Conservation (phyloP, 2,888 invertebrate species). For the Galerucella nymphaeae region DNA sequence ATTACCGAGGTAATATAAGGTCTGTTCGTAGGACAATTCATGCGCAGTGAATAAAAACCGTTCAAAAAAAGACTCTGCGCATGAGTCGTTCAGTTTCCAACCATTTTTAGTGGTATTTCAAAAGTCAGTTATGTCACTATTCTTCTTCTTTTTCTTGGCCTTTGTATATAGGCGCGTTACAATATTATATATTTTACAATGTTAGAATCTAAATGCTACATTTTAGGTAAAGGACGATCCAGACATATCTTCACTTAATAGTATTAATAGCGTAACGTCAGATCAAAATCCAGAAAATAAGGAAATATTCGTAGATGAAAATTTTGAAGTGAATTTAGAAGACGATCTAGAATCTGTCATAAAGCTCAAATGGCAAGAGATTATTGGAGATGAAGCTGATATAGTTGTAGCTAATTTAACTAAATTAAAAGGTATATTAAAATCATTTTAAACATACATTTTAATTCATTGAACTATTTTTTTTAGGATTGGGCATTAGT, state of each 20-base stretch:
- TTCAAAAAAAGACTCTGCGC: too few relatives aligned
- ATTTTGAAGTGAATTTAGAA: constrained; percentile 64
- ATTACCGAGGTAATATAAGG: constrained; percentile 69
- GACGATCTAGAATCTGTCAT: constrained; percentile 73
- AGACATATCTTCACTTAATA: constrained; percentile 84
- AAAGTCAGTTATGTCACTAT: too few relatives aligned
- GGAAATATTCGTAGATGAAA: constrained; percentile 64
- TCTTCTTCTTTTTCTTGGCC: too few relatives aligned
- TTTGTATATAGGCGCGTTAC: too few relatives aligned
- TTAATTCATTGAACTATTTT: neutral
- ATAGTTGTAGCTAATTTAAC: constrained; percentile 93
- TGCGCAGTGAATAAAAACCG: too few relatives aligned
- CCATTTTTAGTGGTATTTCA: too few relatives aligned
- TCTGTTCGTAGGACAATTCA: too few relatives aligned
- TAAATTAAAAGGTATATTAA: constrained; percentile 78
- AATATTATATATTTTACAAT: neutral
- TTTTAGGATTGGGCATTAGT: constrained; percentile 84
- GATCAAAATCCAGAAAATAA: constrained; percentile 65
- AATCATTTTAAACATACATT: too few relatives aligned
- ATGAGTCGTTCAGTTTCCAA: too few relatives aligned
- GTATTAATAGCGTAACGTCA: constrained; percentile 80
- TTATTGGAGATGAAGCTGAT: constrained; percentile 83
- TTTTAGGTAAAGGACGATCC: constrained; percentile 72
- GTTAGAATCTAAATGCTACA: constrained; percentile 20
- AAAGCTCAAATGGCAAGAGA: constrained; percentile 81